Base-by-base conservation (phyloP, 1,140 invertebrate genomes). In the Drosophila repleta region DNA sequence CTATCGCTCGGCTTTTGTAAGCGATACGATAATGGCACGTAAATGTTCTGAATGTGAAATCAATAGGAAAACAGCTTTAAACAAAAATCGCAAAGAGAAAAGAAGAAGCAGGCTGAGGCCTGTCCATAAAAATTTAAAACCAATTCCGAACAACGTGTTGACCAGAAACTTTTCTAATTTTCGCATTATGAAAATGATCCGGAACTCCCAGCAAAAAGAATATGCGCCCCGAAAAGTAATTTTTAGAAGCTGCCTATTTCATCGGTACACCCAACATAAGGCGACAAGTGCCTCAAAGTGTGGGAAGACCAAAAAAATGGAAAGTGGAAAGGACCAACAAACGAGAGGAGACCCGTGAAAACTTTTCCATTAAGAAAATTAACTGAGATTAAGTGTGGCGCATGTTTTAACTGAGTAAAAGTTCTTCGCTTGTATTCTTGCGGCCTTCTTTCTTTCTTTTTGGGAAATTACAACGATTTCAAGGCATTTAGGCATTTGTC, bases 361-460 rank as follows among this genome's bases (percentile, higher is more conserved):
- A 87, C 74, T 87, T 87, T 87, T 87, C 78, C 83, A 87, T 87
- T 87, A 87, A 88, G 78, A 76, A 87, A 87, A 87, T 87, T 87
- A 87, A 87, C 82, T 87, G 82, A 87, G 82, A 87, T 88, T 87
- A 87, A 87, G 82, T 81, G 83, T 78, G 73, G 73, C 56, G 66
- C 65, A 74, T 69, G 66, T 63, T 69, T 74, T 69, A 69, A 63
- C 71, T 69, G 65, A 62, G 71, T 62, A 45, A 68, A 69, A 63
- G 51, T 74, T 69, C 15, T 69, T 55, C 24, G 24, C 11, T 24
- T 11, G 26, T 15, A 8, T 17, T 10, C 39, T 37, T 20, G 26
- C 8, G 20, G 17, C 15, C 13, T 46, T 10, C 39, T 26, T 4
- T 21, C 64, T 26, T 13, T 35, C 4, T 65, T 45, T 21, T 56